A percentile compares a stretch with the other conserved stretches of the same genome.
phyloP scores from a whole-genome alignment of 2,888 invertebrate species.

The Ischnus inquisitorius region DNA sequence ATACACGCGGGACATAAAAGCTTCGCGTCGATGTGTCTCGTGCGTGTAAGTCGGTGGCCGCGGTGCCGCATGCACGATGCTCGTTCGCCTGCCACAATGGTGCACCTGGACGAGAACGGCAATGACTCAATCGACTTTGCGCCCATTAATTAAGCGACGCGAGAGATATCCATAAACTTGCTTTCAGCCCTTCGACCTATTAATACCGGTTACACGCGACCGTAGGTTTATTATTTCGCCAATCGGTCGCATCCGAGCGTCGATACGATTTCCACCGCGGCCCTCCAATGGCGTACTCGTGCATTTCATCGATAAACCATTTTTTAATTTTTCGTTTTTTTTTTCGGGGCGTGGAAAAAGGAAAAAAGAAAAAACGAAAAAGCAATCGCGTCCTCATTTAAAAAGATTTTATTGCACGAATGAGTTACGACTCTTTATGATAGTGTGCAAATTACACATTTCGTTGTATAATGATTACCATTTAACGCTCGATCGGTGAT shows the following conservation, averaged over 20 bases:
- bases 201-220: not conserved
- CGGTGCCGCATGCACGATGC: conserved; percentile 46
- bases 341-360: too few species aligned
- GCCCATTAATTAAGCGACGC: conserved; percentile 56
- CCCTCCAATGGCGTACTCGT: too few species aligned
- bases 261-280: not conserved
- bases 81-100: conserved; percentile 29
- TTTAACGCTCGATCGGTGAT: conserved; percentile 77
- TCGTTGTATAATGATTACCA: conserved; percentile 77
- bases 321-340: too few species aligned
- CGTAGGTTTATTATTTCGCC: not conserved
- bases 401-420: not conserved
- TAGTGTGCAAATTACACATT: conserved; percentile 66
- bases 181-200: conserved; percentile 43
- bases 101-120: conserved; percentile 28
- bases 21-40: conserved; percentile 53
- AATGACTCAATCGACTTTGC: conserved; percentile 16
- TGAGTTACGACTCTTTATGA: not conserved
- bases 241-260: not conserved
- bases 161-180: conserved; percentile 58
- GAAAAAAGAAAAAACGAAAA: too few species aligned
- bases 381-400: too few species aligned
- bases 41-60: not conserved
- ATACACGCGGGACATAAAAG: conserved; percentile 56
- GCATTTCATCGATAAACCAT: too few species aligned